Evolutionary conservation across 2,888 invertebrate species (phyloP).

Genomic region (Gryllus longicercus): DNA sequence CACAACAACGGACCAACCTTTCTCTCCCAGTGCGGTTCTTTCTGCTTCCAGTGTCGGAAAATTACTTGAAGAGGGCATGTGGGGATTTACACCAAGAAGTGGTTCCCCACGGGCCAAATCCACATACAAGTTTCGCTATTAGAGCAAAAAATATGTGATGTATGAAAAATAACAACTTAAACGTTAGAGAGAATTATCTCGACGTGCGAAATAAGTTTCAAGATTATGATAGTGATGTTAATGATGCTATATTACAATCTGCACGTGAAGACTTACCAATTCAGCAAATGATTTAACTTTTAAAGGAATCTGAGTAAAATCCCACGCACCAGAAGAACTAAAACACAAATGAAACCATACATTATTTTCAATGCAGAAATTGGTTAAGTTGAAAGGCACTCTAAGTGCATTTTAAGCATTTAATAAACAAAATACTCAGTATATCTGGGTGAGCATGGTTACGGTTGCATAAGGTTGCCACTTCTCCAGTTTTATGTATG

Average conservation of each 20-base stretch:
- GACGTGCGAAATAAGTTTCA: too few relatives aligned
- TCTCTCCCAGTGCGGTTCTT: constrained; percentile 69
- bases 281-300: constrained; percentile 80
- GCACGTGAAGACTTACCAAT: constrained; percentile 46
- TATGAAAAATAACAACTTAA: background rate
- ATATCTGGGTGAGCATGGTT: too few relatives aligned
- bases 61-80: constrained; percentile 54
- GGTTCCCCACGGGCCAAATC: constrained; percentile 75
- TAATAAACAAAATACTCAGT: too few relatives aligned
- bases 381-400: too few relatives aligned
- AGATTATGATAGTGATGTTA: too few relatives aligned
- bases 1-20: constrained; percentile 41
- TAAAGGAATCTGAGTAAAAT: constrained; percentile 80
- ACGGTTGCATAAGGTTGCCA: too few relatives aligned
- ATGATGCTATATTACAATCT: too few relatives aligned
- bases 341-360: background rate
- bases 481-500: too few relatives aligned
- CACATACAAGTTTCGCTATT: constrained; percentile 60
- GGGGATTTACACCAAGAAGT: constrained; percentile 61
- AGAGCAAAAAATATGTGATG: background rate
- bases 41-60: constrained; percentile 64
- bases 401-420: too few relatives aligned
- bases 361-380: too few relatives aligned
- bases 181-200: background rate
- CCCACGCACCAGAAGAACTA: constrained; percentile 69